phyloP scores from a whole-genome alignment of 2,888 invertebrate species.

The Caenorhabditis auriculariae region DNA sequence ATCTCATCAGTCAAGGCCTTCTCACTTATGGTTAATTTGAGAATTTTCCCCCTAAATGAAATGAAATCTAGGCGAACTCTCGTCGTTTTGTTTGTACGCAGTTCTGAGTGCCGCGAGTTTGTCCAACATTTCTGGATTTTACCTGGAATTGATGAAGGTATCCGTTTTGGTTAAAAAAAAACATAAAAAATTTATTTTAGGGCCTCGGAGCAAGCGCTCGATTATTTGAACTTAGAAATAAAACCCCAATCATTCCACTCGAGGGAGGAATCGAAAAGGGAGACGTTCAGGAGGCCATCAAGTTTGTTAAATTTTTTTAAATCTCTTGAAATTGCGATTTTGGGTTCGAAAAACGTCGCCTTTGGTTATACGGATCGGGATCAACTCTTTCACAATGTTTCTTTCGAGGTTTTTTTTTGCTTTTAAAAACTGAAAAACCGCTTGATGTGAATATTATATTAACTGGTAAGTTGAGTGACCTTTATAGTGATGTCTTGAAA shows the following conservation, averaged over 20 bases:
- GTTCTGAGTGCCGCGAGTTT: conserved; percentile 55
- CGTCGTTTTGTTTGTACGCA: conserved; percentile 90
- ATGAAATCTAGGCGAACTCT: conserved; percentile 77
- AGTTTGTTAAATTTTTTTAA: conserved; percentile 10
- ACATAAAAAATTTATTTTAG: conserved; percentile 4
- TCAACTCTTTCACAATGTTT: conserved; percentile 73
- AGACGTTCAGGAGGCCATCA: conserved; percentile 28
- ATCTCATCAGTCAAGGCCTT: conserved; percentile 55
- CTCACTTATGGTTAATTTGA: conserved; percentile 51
- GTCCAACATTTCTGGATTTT: conserved; percentile 79
- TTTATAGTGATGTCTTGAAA: neutral
- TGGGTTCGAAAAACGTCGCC: too few species aligned
- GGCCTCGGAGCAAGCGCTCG: conserved; percentile 87
- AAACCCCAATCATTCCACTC: conserved; percentile 77
- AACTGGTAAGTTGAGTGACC: neutral
- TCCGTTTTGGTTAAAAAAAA: neutral
- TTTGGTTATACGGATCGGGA: conserved; percentile 76
- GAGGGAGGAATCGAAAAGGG: conserved; percentile 66
- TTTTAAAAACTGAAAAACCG: neutral
- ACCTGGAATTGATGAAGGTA: conserved; percentile 83
- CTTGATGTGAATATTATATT: neutral
- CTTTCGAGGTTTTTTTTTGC: conserved; percentile 69
- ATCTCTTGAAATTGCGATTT: conserved; percentile 1
- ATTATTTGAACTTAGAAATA: conserved; percentile 85
- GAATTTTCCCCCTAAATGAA: neutral